Evolutionary conservation across 2,797 vertebrate species (phyloP).

Genomic region (Pampus argenteus): DNA sequence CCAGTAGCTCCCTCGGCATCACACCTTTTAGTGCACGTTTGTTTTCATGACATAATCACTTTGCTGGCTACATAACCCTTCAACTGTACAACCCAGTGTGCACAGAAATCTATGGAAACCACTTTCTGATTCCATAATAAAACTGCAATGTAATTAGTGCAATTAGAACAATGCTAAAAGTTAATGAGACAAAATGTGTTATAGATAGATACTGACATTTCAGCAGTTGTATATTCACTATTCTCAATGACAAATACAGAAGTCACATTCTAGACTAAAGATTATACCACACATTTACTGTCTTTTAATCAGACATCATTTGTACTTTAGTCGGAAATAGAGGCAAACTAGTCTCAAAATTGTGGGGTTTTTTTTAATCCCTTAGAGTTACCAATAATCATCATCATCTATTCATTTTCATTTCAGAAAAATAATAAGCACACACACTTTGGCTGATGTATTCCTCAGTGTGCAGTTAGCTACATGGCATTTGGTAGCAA

Average conservation of each 20-base stretch:
- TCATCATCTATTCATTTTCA: neutral
- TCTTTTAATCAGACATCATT: neutral
- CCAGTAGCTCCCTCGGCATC: too few species aligned
- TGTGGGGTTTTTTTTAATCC: neutral
- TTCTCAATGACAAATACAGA: neutral
- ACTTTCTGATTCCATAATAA: too few species aligned
- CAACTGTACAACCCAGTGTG: conserved; percentile 23
- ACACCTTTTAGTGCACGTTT: conserved; percentile 48
- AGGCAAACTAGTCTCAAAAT: neutral
- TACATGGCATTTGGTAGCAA: neutral
- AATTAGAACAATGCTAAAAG: too few species aligned
- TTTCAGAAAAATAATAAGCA: neutral
- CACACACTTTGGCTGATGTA: neutral
- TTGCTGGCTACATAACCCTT: conserved; percentile 35
- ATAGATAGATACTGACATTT: conserved; percentile 19
- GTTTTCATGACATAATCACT: conserved; percentile 50
- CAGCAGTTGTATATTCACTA: conserved; percentile 15
- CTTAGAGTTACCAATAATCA: neutral
- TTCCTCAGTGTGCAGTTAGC: neutral
- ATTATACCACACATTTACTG: too few species aligned
- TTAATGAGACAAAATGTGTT: conserved; percentile 7
- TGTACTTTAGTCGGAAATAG: neutral
- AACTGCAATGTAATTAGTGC: too few species aligned
- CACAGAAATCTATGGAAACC: too few species aligned
- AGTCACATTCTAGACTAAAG: neutral